A percentile compares a stretch with the other conserved stretches of the same genome.
phyloP scores from a whole-genome alignment of 2,113 vertebrate species.

The Aphelocoma coerulescens region DNA sequence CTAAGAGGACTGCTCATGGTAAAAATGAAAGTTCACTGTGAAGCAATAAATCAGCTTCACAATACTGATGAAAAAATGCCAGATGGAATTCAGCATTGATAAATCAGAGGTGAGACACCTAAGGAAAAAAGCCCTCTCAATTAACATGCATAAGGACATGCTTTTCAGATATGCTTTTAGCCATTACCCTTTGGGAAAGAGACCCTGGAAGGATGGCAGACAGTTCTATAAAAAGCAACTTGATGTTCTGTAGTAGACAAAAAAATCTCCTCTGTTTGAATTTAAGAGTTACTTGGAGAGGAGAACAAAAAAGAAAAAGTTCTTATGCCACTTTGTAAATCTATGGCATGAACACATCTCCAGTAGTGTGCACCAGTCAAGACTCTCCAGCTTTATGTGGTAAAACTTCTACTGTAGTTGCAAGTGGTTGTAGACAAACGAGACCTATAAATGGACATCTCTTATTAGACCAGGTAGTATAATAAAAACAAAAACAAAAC shows the following conservation, averaged over 20 bases:
- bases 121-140: not conserved
- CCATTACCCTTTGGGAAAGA: not conserved
- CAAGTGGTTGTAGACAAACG: not conserved
- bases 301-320: not conserved
- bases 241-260: not conserved
- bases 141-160: not conserved
- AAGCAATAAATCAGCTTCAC: not conserved
- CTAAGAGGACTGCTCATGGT: not conserved
- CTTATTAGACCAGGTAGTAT: not conserved
- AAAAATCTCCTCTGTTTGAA: not conserved
- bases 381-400: not conserved
- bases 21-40: not conserved
- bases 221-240: not conserved
- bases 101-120: not conserved
- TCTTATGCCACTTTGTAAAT: not conserved
- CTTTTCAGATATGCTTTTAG: not conserved
- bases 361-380: not conserved
- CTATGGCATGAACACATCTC: not conserved
- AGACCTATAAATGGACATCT: not conserved
- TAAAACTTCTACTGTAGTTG: not conserved
- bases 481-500: not conserved
- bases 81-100: not conserved
- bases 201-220: not conserved
- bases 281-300: not conserved
- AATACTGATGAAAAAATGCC: not conserved